phyloP scores from a whole-genome alignment of 30 jellyfish, hydroid and myxozoan species.

The Pelagia noctiluca region DNA sequence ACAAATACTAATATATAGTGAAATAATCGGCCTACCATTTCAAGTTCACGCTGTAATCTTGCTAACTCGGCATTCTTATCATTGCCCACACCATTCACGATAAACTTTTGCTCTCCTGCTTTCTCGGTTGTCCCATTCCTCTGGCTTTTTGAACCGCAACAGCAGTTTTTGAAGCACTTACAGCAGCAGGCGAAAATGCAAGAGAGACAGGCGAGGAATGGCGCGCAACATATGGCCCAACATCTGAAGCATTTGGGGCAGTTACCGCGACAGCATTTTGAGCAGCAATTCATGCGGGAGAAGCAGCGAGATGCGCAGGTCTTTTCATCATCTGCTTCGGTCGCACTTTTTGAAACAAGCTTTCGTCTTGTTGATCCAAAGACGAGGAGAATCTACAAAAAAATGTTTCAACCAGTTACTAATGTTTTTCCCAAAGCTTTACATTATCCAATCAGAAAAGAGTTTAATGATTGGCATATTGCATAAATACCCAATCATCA shows the following conservation, averaged over 20 bases:
- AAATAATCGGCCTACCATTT: constrained; percentile 46
- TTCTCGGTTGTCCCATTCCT: constrained; percentile 46
- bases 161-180: constrained; percentile 68
- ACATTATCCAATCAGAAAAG: too few relatives aligned
- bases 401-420: too few relatives aligned
- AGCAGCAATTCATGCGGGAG: constrained; percentile 57
- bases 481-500: too few relatives aligned
- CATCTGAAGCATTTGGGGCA: constrained; percentile 75
- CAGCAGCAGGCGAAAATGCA: constrained; percentile 65
- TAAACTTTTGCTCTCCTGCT: constrained; percentile 71
- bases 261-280: constrained; percentile 63
- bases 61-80: constrained; percentile 74
- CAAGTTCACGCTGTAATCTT: constrained; percentile 70
- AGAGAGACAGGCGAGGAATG: constrained; percentile 53
- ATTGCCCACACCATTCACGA: constrained; percentile 71
- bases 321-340: constrained; percentile 51
- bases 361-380: constrained; percentile 38
- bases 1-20: too few relatives aligned
- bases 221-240: constrained; percentile 66
- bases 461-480: too few relatives aligned
- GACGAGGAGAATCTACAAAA: constrained; percentile 43
- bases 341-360: constrained; percentile 33
- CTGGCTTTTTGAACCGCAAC: constrained; percentile 67
- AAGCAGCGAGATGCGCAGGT: constrained; percentile 46
- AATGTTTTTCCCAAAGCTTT: too few relatives aligned